Evolutionary conservation across 2,113 vertebrate genomes (phyloP).

Genomic region (Talpa occidentalis): DNA sequence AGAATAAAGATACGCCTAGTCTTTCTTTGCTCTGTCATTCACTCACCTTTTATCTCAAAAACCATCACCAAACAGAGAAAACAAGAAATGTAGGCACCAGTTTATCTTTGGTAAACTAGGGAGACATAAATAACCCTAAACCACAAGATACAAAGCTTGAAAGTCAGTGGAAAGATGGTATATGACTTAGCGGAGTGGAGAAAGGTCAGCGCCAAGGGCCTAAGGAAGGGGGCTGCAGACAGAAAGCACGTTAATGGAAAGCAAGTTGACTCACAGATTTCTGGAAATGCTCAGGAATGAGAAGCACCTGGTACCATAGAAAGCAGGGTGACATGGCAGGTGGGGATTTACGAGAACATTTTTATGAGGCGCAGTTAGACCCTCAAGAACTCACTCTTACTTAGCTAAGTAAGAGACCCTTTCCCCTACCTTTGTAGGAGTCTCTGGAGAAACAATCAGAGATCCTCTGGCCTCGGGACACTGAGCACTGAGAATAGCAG

Average conservation of each 20-base stretch:
- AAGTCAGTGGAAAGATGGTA: constrained; percentile 24
- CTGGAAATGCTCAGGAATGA: not conserved
- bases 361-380: constrained; percentile 7
- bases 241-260: not conserved
- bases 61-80: constrained; percentile 3
- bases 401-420: not conserved
- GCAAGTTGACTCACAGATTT: constrained; percentile 17
- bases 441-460: not conserved
- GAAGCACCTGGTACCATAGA: not conserved
- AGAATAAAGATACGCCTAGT: constrained; percentile 13
- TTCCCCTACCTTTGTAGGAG: not conserved
- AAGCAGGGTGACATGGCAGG: not conserved
- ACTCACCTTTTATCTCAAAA: constrained; percentile 24
- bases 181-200: constrained; percentile 45
- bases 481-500: not conserved
- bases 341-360: not conserved
- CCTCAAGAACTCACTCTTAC: not conserved
- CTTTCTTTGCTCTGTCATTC: not conserved
- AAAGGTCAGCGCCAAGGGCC: constrained; percentile 70
- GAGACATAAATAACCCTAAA: constrained; percentile 57
- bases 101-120: constrained; percentile 60
- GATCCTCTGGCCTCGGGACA: not conserved
- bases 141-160: constrained; percentile 56
- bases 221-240: not conserved
- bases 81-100: constrained; percentile 27